Conservation (phyloP, 2,888 invertebrate genomes). For the Cloeon dipterum region DNA sequence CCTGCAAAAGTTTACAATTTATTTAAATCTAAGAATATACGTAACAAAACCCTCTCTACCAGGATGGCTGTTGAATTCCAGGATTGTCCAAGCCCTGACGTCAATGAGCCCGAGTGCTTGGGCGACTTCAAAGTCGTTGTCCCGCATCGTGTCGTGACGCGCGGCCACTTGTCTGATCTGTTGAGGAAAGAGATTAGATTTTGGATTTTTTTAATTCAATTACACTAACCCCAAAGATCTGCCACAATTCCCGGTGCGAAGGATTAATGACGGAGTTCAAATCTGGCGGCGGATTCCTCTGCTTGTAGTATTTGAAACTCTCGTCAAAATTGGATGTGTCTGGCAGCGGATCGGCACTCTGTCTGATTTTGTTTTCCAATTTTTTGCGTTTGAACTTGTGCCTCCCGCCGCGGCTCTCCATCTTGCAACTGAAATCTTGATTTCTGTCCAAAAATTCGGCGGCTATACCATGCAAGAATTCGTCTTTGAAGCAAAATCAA, state of each 20-base stretch:
- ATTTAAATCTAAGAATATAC: neutral
- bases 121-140: too few species aligned
- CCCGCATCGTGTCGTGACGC: constrained; percentile 6
- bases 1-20: constrained; percentile 24
- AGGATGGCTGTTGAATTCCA: constrained; percentile 30
- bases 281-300: constrained; percentile 32
- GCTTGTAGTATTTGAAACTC: constrained; percentile 57
- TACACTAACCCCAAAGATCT: neutral
- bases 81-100: constrained; percentile 37
- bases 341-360: too few species aligned
- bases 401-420: too few species aligned
- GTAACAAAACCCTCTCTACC: constrained; percentile 17
- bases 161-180: constrained; percentile 17
- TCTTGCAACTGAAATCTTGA: too few species aligned
- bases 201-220: too few species aligned
- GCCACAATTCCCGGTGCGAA: neutral
- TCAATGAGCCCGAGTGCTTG: too few species aligned
- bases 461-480: too few species aligned
- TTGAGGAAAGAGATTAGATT: too few species aligned
- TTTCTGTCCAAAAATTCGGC: too few species aligned
- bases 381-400: too few species aligned
- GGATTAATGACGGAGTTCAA: neutral
- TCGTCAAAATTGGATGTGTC: neutral
- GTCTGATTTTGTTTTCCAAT: too few species aligned
- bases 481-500: too few species aligned